Base-by-base conservation (phyloP, 1,140 invertebrate species). In the Lucilia cuprina region DNA sequence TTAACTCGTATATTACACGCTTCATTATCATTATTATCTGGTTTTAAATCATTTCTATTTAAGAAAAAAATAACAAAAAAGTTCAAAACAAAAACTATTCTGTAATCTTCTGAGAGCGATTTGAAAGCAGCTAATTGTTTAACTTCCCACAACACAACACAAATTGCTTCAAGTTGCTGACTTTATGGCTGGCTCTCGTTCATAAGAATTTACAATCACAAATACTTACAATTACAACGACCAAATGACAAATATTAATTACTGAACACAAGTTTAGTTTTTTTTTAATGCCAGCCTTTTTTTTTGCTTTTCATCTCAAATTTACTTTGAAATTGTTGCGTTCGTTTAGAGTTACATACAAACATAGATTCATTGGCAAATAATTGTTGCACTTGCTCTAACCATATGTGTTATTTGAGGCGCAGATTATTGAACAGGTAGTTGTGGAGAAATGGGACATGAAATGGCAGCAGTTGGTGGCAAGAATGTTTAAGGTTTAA, bases 161-260 rank as follows among this genome's bases (percentile, higher is more conserved):
- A 55, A 55, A 13, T 41, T 3, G 25, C 41, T 41, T 41, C 5
- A 60, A 60, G 14, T n/a, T 60, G 55, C 55, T 41, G 41, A 5
- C 10, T 41, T 0, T 2, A 3, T 41, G 41, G 41, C 7, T 10
- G 41, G 41, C 10, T 41, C 41, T 41, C 14, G 14, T 60, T 3
- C 13, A n/a, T n/a, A 60, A 60, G n/a, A 17, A 60, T 17, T 60
- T 60, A 60, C 50, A 60, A 60, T 60, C 50, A 17, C 50, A 60
- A 17, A 60, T 60, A 17, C 50, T 60, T 60, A 60, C 50, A 60
- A 60, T 17, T 14, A 60, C 50, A 60, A 9, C n/a, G 10, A 2
- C 75, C 41, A 47, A 78, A 47, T 78, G 75, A 78, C 75, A 78
- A 78, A 47, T 78, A 78, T 78, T 78, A 78, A 78, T 78, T 78